Evolutionary conservation across 2,113 vertebrate species (phyloP).

Genomic region (Eleginops maclovinus): DNA sequence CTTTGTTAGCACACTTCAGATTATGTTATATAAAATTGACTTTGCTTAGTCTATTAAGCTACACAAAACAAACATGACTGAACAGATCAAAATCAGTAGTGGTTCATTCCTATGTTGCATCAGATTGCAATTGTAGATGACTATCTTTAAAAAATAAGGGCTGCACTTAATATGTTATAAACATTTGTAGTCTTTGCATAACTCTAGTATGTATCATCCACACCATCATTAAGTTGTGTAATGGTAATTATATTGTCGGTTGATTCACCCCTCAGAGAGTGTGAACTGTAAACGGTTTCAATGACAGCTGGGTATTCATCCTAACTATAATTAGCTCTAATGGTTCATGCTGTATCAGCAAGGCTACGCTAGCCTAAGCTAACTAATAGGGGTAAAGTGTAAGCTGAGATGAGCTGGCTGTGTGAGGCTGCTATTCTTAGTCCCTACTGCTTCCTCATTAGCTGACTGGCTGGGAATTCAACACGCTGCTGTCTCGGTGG

Average conservation of each 20-base stretch:
- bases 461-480: slow-evolving; percentile 29
- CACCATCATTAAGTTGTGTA: background rate
- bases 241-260: background rate
- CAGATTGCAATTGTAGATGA: no score
- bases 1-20: background rate
- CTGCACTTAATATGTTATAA: no score
- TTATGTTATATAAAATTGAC: background rate
- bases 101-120: no score
- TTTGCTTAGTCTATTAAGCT: no score
- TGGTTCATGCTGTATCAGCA: background rate
- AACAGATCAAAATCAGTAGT: no score
- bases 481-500: slow-evolving; percentile 23
- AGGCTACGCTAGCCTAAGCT: background rate
- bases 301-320: background rate
- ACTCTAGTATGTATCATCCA: no score
- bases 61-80: no score
- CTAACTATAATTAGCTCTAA: background rate
- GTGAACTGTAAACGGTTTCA: no score
- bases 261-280: no score
- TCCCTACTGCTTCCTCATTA: slow-evolving; percentile 39
- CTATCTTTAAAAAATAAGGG: no score
- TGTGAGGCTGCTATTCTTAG: slow-evolving; percentile 48
- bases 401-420: slow-evolving; percentile 5
- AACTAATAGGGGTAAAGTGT: background rate
- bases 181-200: no score